Conservation (phyloP, 2,888 invertebrate species). For the Oscheius sp. region DNA sequence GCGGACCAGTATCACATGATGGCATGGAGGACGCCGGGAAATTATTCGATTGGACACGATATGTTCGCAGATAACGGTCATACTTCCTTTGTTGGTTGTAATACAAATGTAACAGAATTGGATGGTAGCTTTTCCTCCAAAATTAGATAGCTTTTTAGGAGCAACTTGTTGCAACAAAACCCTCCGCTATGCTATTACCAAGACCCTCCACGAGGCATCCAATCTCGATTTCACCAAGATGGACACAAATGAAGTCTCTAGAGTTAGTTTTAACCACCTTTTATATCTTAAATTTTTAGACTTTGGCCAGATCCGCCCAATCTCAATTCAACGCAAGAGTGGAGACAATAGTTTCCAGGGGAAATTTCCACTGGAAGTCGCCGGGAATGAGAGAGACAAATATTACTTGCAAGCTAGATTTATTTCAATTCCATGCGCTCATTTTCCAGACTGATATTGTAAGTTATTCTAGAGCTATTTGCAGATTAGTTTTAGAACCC, state of each 20-base stretch:
- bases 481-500: neutral
- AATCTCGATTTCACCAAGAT: neutral
- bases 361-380: conserved; percentile 7
- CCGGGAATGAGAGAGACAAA: neutral
- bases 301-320: neutral
- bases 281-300: neutral
- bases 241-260: neutral
- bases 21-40: conserved; percentile 41
- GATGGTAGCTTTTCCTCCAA: conserved; percentile 2
- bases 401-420: neutral
- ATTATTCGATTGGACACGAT: conserved; percentile 37
- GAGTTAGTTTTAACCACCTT: neutral
- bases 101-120: neutral
- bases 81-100: neutral
- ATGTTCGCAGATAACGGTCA: conserved; percentile 42
- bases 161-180: conserved; percentile 7
- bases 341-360: neutral
- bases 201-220: neutral
- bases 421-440: neutral
- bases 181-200: neutral
- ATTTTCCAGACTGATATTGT: conserved; percentile 10
- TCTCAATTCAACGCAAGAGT: neutral
- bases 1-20: conserved; percentile 42
- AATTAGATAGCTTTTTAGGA: neutral
- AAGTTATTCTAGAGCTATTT: neutral